Conservation (phyloP, 2,113 vertebrate species). For the Tympanuchus pallidicinctus region DNA sequence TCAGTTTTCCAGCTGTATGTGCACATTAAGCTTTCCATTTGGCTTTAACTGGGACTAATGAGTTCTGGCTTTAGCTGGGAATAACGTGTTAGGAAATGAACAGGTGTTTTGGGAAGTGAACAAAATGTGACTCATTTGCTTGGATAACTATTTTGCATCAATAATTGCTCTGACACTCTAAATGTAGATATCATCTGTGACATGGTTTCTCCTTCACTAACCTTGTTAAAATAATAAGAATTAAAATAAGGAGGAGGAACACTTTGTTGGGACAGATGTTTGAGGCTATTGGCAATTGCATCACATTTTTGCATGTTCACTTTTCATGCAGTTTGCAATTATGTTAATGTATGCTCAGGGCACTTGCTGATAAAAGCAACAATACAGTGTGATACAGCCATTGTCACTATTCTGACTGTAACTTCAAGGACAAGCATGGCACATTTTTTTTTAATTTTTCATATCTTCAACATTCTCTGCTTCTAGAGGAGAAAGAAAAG, state of each 20-base stretch:
- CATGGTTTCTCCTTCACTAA: constrained; percentile 69
- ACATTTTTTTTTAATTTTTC: constrained; percentile 60
- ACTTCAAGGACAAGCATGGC: constrained; percentile 63
- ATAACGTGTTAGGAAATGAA: constrained; percentile 26
- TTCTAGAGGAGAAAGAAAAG: constrained; percentile 12
- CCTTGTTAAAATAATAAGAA: constrained; percentile 72
- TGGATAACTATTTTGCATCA: constrained; percentile 55
- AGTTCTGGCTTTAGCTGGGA: constrained; percentile 48
- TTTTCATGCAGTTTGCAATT: constrained; percentile 72
- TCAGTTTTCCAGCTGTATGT: background rate
- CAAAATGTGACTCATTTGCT: constrained; percentile 49
- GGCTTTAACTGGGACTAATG: constrained; percentile 48
- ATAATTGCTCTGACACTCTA: constrained; percentile 63
- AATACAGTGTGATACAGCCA: constrained; percentile 62
- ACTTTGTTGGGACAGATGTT: constrained; percentile 72
- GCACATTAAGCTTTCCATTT: background rate
- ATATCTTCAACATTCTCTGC: constrained; percentile 15
- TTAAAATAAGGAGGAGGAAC: constrained; percentile 67
- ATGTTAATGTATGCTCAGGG: constrained; percentile 76
- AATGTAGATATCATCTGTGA: constrained; percentile 71
- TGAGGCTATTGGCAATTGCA: constrained; percentile 71
- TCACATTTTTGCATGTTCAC: constrained; percentile 68
- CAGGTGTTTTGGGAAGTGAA: constrained; percentile 59
- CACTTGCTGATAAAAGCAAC: constrained; percentile 76
- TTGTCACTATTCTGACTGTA: constrained; percentile 64